Evolutionary conservation across 2,113 vertebrate genomes (phyloP), one percentile per base, ranked within the genome.

Genomic region (Dicerorhinus sumatrensis): DNA sequence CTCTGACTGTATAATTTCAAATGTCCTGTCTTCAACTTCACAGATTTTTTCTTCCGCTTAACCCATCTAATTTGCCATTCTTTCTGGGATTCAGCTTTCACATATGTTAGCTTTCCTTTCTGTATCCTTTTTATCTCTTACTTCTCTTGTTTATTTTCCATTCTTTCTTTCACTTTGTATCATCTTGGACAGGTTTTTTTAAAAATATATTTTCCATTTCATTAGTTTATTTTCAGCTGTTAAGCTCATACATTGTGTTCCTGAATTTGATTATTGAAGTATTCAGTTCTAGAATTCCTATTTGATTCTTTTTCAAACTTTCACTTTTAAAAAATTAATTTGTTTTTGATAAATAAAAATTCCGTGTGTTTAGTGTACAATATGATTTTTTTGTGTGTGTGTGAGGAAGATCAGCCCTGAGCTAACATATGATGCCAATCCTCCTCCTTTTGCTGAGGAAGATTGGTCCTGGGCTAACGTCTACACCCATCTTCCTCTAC

Each of bases 281-380:
- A 56, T 51, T 92, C 33, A 77, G 4, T 84, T 95, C 13, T 85
- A 56, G 7, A 72, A 90, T 67, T 85, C 81, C 46, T 21, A 16
- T 77, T 88, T 82, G 16, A 29, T 82, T 70, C 31, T 80, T 94
- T 87, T 70, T 80, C 36, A 80, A 60, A 27, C 51, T 92, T 92
- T 31, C 39, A 51, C 39, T 33, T 67, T 92, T 62, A 72, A 14
- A 63, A 29, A 60, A 80, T n/a, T 92, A 51, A 54, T 54, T 73
- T 63, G 21, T 48, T 83, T 72, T 62, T 93, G n/a, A 54, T 18
- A 92, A 82, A 60, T 80, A 58, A 60, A 81, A 65, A 17, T 42
- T 56, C 6, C 36, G 33, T 42, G 7, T 65, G 42, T 42, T 85
- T 54, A 29, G 18, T 65, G 1, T 76, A 77, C 25, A 56, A 42